Conservation (phyloP, 2,113 vertebrate genomes). For the Corapipo altera region DNA sequence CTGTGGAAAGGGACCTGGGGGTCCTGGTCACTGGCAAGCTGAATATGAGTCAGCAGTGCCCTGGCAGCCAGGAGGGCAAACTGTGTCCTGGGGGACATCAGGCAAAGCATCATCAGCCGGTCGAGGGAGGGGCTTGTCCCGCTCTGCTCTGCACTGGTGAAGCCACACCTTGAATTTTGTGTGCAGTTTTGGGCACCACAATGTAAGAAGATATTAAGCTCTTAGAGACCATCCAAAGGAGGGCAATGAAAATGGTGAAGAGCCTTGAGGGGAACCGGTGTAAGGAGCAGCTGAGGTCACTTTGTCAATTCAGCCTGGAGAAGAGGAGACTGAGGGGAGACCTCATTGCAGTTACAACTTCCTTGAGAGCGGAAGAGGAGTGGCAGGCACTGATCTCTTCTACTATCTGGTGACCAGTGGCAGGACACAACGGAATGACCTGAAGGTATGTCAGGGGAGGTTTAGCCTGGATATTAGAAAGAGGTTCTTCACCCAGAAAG, state of each 20-base stretch:
- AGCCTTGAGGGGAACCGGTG: not conserved
- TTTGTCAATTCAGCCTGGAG: not conserved
- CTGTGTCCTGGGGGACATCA: not conserved
- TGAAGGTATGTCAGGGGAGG: not conserved
- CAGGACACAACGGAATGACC: not conserved
- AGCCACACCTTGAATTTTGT: not conserved
- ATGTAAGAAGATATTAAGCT: not conserved
- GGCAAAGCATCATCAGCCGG: not conserved
- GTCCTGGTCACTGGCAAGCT: not conserved
- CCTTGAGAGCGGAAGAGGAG: not conserved
- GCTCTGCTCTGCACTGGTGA: not conserved
- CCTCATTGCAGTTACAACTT: not conserved
- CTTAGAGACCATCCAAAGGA: not conserved
- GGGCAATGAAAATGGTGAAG: not conserved
- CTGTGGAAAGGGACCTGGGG: not conserved
- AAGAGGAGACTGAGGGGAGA: not conserved
- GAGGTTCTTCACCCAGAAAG: not conserved
- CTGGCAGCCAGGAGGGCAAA: not conserved
- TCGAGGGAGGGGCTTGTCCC: not conserved
- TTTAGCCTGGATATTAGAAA: not conserved
- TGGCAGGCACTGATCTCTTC: not conserved
- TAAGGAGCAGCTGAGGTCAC: not conserved
- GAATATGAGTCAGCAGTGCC: not conserved
- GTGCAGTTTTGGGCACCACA: not conserved
- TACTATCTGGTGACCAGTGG: not conserved